phyloP scores from a whole-genome alignment of 2,113 vertebrate genomes.

The Hystrix brachyura region DNA sequence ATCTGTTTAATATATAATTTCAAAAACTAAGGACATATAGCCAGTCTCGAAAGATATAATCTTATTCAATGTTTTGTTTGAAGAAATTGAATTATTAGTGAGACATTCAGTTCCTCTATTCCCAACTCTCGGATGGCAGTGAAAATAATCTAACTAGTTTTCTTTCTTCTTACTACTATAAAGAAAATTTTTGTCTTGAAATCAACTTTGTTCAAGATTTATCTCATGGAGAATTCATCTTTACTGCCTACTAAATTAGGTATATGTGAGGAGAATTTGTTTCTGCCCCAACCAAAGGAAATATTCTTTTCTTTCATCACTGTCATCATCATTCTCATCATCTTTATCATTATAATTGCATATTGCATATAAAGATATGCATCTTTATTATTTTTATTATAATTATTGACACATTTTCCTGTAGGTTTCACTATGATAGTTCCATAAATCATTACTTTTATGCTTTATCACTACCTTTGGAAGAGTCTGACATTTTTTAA shows the following conservation, averaged over 20 bases:
- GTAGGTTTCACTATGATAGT: neutral
- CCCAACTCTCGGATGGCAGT: neutral
- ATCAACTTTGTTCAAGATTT: neutral
- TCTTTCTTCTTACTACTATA: neutral
- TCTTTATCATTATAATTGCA: neutral
- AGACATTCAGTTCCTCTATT: neutral
- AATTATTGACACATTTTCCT: neutral
- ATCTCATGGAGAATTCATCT: neutral
- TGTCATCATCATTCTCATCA: neutral
- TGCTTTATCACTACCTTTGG: neutral
- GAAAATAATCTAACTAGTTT: neutral
- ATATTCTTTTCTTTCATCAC: neutral
- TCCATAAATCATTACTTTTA: neutral
- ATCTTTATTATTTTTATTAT: neutral
- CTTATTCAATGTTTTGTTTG: neutral
- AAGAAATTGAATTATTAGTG: conserved; percentile 10
- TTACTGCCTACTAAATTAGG: neutral
- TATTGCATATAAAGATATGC: neutral
- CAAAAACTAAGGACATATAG: neutral
- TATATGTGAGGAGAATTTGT: neutral
- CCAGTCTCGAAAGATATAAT: neutral
- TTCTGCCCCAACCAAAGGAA: neutral
- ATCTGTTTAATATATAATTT: neutral
- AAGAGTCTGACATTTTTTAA: neutral
- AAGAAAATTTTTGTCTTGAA: conserved; percentile 15